Evolutionary conservation across 1,140 invertebrate genomes (phyloP), one percentile per base, ranked within the genome.

Genomic region (Meloidogyne exigua): DNA sequence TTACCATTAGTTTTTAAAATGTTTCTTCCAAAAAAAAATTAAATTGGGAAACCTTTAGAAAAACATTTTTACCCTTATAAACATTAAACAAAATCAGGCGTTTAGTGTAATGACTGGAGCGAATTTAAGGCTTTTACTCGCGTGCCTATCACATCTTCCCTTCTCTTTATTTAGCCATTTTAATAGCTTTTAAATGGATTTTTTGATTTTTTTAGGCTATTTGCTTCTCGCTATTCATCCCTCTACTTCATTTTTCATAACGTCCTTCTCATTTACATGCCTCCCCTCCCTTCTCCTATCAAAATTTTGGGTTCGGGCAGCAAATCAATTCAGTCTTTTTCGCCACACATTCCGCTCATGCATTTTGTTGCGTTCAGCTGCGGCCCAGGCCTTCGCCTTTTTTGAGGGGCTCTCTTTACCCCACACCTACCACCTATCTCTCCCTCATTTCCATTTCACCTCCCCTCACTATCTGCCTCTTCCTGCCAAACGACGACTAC

Each of bases 161-260:
- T n/a, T 57, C 49, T 3, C 49, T 57, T 57, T 49, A 57, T n/a
- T n/a, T 57, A 57, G 49, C 49, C 5, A 57, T 57, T 57, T 57
- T n/a, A 57, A n/a, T 9, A n/a, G 13, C 12, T 18, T 57, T n/a
- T 57, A n/a, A 57, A 57, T 57, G 18, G 49, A 57, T 57, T 57
- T 57, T 57, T 57, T 57, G 49, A 57, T 57, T 57, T 57, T 57
- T 57, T 18, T 57, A 57, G 49, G 49, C 49, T n/a, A 57, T 57
- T 57, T 57, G 49, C n/a, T 57, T 57, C 49, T 57, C 49, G 49
- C 49, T 57, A n/a, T 57, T 57, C 49, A 57, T 57, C 49, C 49
- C 49, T 5, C 5, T 18, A 9, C 18, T 57, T 57, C 49, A 57
- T n/a, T n/a, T n/a, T 57, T 57, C 49, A 57, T n/a, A 57, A 57